Evolutionary conservation across 2,888 invertebrate species (phyloP).

Genomic region (Busseola fusca): DNA sequence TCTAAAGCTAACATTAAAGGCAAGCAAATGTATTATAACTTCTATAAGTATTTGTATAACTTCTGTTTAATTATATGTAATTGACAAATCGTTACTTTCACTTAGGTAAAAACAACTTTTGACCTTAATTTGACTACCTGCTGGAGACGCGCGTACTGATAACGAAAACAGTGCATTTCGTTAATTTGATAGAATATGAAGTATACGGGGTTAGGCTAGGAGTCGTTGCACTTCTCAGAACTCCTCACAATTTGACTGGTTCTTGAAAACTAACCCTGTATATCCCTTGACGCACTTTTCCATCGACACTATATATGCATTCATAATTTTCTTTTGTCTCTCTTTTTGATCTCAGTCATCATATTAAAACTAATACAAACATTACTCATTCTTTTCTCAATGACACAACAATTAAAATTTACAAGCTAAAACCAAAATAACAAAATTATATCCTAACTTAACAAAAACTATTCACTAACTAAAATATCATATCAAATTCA

Average conservation of each 20-base stretch:
- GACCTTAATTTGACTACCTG: background rate
- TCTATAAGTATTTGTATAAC: background rate
- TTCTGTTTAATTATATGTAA: background rate
- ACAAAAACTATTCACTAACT: no score
- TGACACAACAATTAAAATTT: no score
- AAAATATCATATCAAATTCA: no score
- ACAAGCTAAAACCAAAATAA: no score
- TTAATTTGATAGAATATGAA: background rate
- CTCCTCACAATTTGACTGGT: background rate
- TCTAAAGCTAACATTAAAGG: background rate
- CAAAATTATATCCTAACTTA: no score
- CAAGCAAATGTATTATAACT: constrained; percentile 4
- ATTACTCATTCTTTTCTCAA: constrained; percentile 63
- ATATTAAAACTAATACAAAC: background rate
- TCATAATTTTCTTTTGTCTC: background rate
- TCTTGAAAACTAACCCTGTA: background rate
- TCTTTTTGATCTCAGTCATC: constrained; percentile 4
- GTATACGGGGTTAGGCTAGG: background rate
- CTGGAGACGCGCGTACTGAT: background rate
- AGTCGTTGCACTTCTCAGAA: background rate
- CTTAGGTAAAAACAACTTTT: background rate
- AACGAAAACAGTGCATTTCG: background rate
- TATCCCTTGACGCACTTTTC: background rate
- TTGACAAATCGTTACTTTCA: background rate
- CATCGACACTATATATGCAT: background rate